Percentiles rank a stretch among this genome's conserved stretches.
phyloP scores from a whole-genome alignment of 2,797 vertebrate species.

The Leuciscus waleckii region DNA sequence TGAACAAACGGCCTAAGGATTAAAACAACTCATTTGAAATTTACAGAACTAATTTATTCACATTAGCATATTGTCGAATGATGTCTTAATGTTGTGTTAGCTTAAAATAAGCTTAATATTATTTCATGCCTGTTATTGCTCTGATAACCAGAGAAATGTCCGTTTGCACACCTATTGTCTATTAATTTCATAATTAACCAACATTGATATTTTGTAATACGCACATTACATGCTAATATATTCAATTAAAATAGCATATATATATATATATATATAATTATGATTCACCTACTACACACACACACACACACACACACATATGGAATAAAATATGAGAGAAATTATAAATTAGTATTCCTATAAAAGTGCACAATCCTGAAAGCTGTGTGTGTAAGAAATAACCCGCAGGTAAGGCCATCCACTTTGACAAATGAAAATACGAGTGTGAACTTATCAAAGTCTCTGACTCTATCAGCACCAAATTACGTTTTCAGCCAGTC shows the following conservation, averaged over 20 bases:
- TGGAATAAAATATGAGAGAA: not conserved
- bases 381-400: conserved; percentile 30
- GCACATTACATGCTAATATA: not conserved
- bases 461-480: conserved; percentile 35
- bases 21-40: conserved; percentile 18
- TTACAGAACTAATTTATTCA: conserved; percentile 10
- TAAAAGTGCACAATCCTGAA: not conserved
- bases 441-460: conserved; percentile 42
- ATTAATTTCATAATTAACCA: not conserved
- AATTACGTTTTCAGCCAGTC: conserved; percentile 39
- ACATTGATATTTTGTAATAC: not conserved
- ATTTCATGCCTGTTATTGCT: conserved; percentile 3
- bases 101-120: conserved; percentile 5
- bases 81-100: not conserved
- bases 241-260: not conserved
- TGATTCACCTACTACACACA: too few relatives aligned
- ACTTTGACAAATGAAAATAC: conserved; percentile 37
- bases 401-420: conserved; percentile 22
- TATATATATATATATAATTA: not conserved
- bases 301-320: too few relatives aligned
- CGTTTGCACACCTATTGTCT: conserved; percentile 7
- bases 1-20: conserved; percentile 5
- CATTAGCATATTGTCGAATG: not conserved
- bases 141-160: not conserved
- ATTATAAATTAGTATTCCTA: not conserved